Evolutionary conservation across 1,140 invertebrate genomes (phyloP).

Genomic region (Armadillidium nasatum): DNA sequence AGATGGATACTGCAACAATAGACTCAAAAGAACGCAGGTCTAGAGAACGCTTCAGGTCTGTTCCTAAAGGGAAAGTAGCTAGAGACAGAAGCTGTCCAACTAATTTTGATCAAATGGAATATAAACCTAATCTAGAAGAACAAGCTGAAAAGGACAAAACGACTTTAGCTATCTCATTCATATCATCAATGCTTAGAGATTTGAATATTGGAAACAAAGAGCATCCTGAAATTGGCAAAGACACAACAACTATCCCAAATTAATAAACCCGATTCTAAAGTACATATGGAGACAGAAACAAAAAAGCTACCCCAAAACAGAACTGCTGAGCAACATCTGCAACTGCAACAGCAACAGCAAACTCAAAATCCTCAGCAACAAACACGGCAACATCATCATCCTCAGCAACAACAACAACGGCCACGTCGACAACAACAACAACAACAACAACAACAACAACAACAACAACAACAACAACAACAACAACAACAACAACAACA

Average conservation of each 20-base stretch:
- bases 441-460: not conserved
- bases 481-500: not conserved
- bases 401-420: too few relatives aligned
- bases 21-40: conserved; percentile 31
- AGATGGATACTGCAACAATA: not conserved
- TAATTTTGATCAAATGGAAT: conserved; percentile 29
- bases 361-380: not conserved
- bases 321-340: conserved; percentile 11
- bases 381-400: too few relatives aligned
- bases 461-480: conserved; percentile 12
- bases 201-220: not conserved
- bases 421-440: too few relatives aligned
- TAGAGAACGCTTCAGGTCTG: not conserved
- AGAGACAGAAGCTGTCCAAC: conserved; percentile 27
- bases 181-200: not conserved
- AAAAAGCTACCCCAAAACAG: not conserved
- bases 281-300: not conserved
- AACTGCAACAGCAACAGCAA: conserved; percentile 10
- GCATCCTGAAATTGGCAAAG: too few relatives aligned
- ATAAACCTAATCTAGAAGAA: conserved; percentile 14
- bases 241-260: too few relatives aligned
- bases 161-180: not conserved
- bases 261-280: too few relatives aligned
- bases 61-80: conserved; percentile 23
- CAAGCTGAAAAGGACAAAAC: conserved; percentile 23